Percentiles rank a stretch among this genome's conserved stretches.
Evolutionary conservation across 2,797 vertebrate genomes (phyloP).

Genomic region (Podarcis lilfordi): DNA sequence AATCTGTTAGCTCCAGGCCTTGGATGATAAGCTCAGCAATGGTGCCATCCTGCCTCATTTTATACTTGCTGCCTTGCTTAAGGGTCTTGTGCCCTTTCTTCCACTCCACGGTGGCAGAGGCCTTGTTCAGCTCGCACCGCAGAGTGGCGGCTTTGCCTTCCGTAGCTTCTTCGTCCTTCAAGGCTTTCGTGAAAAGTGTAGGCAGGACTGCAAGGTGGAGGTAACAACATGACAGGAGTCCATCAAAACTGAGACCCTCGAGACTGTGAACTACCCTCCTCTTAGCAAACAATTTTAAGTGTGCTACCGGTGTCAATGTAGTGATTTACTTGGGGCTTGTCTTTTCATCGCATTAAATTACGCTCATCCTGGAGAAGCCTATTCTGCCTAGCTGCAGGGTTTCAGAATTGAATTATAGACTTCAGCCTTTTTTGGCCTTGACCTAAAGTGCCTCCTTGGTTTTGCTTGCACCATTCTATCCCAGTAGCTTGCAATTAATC

Average conservation of each 20-base stretch:
- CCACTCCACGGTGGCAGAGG: conserved; percentile 80
- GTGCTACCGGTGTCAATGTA: not conserved
- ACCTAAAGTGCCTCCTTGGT: too few species aligned
- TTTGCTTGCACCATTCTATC: not conserved
- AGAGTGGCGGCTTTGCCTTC: conserved; percentile 66
- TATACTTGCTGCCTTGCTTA: conserved; percentile 74
- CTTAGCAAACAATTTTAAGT: not conserved
- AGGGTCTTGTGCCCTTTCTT: conserved; percentile 80
- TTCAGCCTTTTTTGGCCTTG: not conserved
- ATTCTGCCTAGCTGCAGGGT: not conserved
- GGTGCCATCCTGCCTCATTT: conserved; percentile 79
- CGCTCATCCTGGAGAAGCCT: not conserved
- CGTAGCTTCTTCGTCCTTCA: conserved; percentile 56
- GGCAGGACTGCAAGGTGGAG: conserved; percentile 73
- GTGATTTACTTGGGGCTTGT: not conserved
- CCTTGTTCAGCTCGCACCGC: conserved; percentile 73
- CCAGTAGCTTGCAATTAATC: not conserved
- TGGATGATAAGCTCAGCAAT: conserved; percentile 72
- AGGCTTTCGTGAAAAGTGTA: conserved; percentile 72
- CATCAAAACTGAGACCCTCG: conserved; percentile 42
- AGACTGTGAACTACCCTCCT: not conserved
- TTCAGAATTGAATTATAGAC: not conserved
- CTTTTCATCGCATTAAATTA: too few species aligned
- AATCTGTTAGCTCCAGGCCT: conserved; percentile 31
- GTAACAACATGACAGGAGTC: conserved; percentile 13